A percentile compares a stretch with the other conserved stretches of the same genome.
These are phyloP conservation scores for Leptinotarsa haldemani DNA, from an alignment of 2,888 invertebrate species.

Conservation along the genomic window DNA sequence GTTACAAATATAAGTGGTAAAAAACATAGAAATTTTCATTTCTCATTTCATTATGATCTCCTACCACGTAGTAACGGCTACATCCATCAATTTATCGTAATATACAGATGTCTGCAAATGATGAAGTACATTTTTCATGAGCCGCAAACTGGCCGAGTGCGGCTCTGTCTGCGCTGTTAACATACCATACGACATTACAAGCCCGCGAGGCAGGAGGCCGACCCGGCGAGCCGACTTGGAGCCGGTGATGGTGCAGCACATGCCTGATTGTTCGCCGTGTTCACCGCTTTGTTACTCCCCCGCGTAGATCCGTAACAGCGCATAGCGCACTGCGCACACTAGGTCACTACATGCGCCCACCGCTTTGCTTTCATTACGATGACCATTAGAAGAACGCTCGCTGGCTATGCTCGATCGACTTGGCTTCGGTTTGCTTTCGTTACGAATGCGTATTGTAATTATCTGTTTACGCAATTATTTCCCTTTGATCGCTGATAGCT, in stretches of 20 bases:
- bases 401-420: conserved; percentile 31
- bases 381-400: conserved; percentile 36
- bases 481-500: conserved; percentile 37
- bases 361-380: conserved; percentile 47
- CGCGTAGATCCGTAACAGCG: conserved; percentile 58
- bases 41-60: too few species aligned
- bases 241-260: conserved; percentile 54
- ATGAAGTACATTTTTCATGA: neutral
- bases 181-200: conserved; percentile 43
- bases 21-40: too few species aligned
- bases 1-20: too few species aligned
- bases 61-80: too few species aligned
- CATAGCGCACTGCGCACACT: conserved; percentile 60
- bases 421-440: conserved; percentile 36
- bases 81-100: too few species aligned
- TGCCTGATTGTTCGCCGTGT: conserved; percentile 49
- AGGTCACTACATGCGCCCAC: conserved; percentile 58
- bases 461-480: conserved; percentile 43
- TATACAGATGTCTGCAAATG: too few species aligned
- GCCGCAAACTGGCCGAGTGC: conserved; percentile 11
- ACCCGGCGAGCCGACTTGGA: conserved; percentile 51
- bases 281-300: conserved; percentile 57
- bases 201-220: conserved; percentile 54
- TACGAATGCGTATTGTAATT: conserved; percentile 42
- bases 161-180: conserved; percentile 31